Evolutionary conservation across 2,888 invertebrate species (phyloP).

Genomic region (Sinelater perroti): DNA sequence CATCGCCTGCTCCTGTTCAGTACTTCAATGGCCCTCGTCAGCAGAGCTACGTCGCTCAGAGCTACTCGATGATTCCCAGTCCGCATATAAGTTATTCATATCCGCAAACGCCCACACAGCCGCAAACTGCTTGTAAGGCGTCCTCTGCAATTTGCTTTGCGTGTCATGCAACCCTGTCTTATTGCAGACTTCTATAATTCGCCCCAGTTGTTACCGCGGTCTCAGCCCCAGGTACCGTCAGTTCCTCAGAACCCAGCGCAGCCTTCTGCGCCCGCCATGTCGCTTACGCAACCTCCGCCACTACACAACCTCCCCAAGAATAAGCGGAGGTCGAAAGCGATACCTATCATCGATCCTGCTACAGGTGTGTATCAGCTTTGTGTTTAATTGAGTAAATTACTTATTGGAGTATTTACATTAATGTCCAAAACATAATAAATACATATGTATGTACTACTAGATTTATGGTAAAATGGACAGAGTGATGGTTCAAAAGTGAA

Average conservation of each 20-base stretch:
- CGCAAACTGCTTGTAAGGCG: constrained; percentile 30
- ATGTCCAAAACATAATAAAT: too few species aligned
- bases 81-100: constrained; percentile 25
- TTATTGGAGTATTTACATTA: too few species aligned
- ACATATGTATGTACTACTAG: too few species aligned
- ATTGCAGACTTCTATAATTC: constrained; percentile 24
- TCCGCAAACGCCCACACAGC: constrained; percentile 25
- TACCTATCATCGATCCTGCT: constrained; percentile 57
- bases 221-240: constrained; percentile 38
- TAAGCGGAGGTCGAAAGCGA: constrained; percentile 52
- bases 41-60: constrained; percentile 19
- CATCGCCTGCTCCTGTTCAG: constrained; percentile 16
- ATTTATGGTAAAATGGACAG: too few species aligned
- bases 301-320: constrained; percentile 38
- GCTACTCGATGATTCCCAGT: constrained; percentile 27
- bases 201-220: constrained; percentile 20
- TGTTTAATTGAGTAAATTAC: too few species aligned
- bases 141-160: too few species aligned
- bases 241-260: constrained; percentile 47
- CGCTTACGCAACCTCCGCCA: constrained; percentile 40
- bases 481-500: too few species aligned
- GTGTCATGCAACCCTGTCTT: background rate
- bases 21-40: constrained; percentile 31
- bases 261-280: constrained; percentile 39
- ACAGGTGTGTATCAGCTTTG: too few species aligned